Percentiles rank a stretch among this genome's conserved stretches.
Conservation (phyloP, 2,888 invertebrate species). For the Brachypalpus laphriformis region DNA sequence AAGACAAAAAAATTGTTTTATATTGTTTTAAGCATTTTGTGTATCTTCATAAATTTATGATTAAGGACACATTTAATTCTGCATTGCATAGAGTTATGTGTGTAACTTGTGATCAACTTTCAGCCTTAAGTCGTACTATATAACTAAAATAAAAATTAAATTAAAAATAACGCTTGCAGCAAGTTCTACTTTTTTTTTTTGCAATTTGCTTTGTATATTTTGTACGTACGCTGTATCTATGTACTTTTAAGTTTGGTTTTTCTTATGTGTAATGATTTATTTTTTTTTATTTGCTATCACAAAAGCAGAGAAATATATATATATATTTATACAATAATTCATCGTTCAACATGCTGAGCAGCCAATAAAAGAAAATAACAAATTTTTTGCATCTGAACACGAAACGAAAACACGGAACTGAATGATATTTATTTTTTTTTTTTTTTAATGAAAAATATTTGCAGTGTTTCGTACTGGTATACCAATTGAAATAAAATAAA, state of each 20-base stretch:
- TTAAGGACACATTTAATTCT: slow-evolving; percentile 69
- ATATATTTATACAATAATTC: slow-evolving; percentile 66
- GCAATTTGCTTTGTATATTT: slow-evolving; percentile 49
- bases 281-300: slow-evolving; percentile 69
- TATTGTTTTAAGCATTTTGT: slow-evolving; percentile 50
- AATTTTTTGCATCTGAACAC: slow-evolving; percentile 70
- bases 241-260: slow-evolving; percentile 26
- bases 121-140: slow-evolving; percentile 69
- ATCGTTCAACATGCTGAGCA: slow-evolving; percentile 73
- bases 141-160: slow-evolving; percentile 21
- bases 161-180: slow-evolving; percentile 68
- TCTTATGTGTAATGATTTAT: slow-evolving; percentile 39
- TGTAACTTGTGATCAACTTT: slow-evolving; percentile 71
- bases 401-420: slow-evolving; percentile 64
- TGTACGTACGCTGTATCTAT: slow-evolving; percentile 63
- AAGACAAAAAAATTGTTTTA: slow-evolving; percentile 38
- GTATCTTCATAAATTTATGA: slow-evolving; percentile 33
- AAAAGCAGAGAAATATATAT: slow-evolving; percentile 74
- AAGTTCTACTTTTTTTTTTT: slow-evolving; percentile 63
- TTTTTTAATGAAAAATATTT: slow-evolving; percentile 45
- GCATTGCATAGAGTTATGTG: slow-evolving; percentile 70
- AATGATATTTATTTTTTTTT: slow-evolving; percentile 34
- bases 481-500: slow-evolving; percentile 71
- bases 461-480: slow-evolving; percentile 35
- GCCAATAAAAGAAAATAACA: slow-evolving; percentile 71